A percentile compares a stretch with the other conserved stretches of the same genome.
Evolutionary conservation across 2,113 vertebrate genomes (phyloP).

Genomic region (Bubo scandiacus): DNA sequence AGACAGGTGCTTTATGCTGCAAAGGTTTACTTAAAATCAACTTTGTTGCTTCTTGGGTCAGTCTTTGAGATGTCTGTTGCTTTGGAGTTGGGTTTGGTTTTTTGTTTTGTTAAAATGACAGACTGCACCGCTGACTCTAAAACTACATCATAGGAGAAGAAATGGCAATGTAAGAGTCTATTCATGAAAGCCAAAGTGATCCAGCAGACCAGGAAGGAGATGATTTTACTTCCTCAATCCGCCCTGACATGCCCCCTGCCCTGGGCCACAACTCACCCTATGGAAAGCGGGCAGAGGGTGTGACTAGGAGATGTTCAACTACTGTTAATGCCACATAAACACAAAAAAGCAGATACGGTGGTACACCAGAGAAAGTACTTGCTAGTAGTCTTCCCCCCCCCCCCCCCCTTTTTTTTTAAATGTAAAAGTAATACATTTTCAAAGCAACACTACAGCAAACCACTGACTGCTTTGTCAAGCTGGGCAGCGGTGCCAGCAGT

Average conservation of each 20-base stretch:
- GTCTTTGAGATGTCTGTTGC: background rate
- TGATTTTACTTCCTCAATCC: background rate
- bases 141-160: background rate
- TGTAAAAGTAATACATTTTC: background rate
- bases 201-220: background rate
- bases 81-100: background rate
- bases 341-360: background rate
- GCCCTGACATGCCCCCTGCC: background rate
- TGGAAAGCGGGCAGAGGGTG: background rate
- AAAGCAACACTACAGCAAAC: background rate
- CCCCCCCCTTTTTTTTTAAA: too few relatives aligned
- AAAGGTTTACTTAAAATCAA: background rate
- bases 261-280: background rate
- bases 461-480: background rate
- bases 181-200: background rate
- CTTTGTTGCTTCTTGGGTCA: background rate
- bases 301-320: background rate
- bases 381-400: background rate
- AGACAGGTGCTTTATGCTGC: background rate
- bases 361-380: background rate
- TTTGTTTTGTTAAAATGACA: background rate
- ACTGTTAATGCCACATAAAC: background rate
- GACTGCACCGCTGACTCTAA: background rate
- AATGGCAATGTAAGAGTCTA: background rate
- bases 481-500: fast-evolving